Evolutionary conservation across 2,888 invertebrate genomes (phyloP).

Genomic region (Lasioglossum vierecki): DNA sequence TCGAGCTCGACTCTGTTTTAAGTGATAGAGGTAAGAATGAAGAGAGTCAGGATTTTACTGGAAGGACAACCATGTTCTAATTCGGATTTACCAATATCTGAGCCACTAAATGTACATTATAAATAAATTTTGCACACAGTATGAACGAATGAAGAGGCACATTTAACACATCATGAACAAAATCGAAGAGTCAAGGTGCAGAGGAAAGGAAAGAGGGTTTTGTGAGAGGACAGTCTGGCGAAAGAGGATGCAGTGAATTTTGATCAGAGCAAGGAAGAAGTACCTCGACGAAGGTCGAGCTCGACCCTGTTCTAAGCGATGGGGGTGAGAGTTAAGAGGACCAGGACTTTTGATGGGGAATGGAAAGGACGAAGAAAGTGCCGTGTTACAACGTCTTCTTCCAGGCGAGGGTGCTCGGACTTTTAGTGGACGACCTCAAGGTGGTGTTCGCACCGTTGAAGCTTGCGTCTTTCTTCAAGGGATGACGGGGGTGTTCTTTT

Average conservation of each 20-base stretch:
- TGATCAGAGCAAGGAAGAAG: background rate
- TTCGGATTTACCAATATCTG: background rate
- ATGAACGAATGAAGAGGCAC: no score
- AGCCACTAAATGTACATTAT: no score
- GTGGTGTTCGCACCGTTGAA: background rate
- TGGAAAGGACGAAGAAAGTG: background rate
- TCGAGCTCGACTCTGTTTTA: background rate
- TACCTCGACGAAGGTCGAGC: background rate
- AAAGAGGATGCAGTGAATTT: slow-evolving; percentile 2
- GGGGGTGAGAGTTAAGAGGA: background rate
- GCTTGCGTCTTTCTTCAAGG: background rate
- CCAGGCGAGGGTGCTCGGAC: background rate
- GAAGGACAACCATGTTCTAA: background rate
- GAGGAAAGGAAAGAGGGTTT: no score
- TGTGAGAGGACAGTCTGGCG: no score
- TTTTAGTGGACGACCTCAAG: background rate
- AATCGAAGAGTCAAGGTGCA: no score
- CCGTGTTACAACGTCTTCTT: background rate
- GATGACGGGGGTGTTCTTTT: background rate
- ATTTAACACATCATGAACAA: no score
- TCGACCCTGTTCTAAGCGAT: background rate
- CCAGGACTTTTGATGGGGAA: background rate
- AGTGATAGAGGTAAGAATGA: background rate
- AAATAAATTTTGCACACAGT: no score
- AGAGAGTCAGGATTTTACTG: no score